Evolutionary conservation across 2,888 invertebrate species (phyloP).

Genomic region (Iselma pallidipennis): DNA sequence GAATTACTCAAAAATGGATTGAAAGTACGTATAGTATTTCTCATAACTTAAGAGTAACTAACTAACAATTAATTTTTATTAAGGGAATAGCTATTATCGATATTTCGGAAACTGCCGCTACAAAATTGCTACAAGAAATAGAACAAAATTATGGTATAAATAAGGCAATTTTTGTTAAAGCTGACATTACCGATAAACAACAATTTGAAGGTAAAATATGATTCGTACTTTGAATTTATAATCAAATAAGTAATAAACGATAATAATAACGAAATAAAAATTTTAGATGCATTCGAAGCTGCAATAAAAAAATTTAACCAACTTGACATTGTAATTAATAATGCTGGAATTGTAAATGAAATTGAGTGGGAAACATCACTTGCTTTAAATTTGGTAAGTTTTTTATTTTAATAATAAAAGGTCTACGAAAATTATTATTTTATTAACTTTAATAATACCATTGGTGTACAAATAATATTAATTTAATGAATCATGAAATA

Average conservation of each 20-base stretch:
- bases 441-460: neutral
- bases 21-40: conserved; percentile 22
- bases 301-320: conserved; percentile 27
- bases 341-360: conserved; percentile 33
- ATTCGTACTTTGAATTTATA: no score
- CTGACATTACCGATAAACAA: neutral
- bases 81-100: no score
- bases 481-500: conserved; percentile 1
- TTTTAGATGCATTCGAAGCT: conserved; percentile 32
- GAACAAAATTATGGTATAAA: conserved; percentile 17
- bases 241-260: no score
- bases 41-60: neutral
- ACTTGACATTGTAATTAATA: no score
- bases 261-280: no score
- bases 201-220: neutral
- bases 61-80: conserved; percentile 8
- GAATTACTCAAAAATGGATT: conserved; percentile 29
- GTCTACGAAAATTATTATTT: neutral
- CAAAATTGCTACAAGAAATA: conserved; percentile 2
- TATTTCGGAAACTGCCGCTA: conserved; percentile 7
- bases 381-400: conserved; percentile 29
- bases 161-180: neutral
- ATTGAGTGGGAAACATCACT: conserved; percentile 19
- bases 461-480: neutral
- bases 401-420: conserved; percentile 2